Evolutionary conservation across 2,113 vertebrate species (phyloP), one percentile per base, ranked within the genome.

Genomic region (Austrofundulus limnaeus): DNA sequence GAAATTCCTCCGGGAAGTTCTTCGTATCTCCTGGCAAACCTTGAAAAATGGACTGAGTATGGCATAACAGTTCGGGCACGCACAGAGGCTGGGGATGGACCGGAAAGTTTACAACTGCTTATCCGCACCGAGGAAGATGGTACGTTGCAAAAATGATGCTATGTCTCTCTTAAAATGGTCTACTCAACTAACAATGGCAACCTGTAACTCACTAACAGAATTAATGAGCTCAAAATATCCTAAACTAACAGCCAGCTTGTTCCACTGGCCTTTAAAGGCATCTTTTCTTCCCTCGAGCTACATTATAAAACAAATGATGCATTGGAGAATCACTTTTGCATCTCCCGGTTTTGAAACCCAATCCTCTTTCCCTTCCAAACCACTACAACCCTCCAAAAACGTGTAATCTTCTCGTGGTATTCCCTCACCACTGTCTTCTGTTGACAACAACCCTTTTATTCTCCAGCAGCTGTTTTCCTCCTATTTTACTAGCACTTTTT

Each of bases 71-170:
- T 98, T 70, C 93, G 93, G 67, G 95, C 96, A 62, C 93, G 93
- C 87, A 97, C 95, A 68, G 94, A 95, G 83, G 94, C 95, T 50
- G 96, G 96, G 80, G 93, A 94, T 37, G 96, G 97, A 90, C 95
- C 95, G 9, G 95, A 95, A 89, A 97, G 96, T 89, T 91, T 95
- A 77, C 94, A 95, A 80, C 88, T 96, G 87, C 92, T 97, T 90
- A 93, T 96, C 92, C 95, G 95, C 92, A 98, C 96, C 54, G 94
- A 98, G 93, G 96, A 99, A 94, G 96, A 98, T 94, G 96, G 96
- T 98, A 98, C 91, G 96, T 97, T 94, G 85, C 37, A 51, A 60
- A n/a, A 66, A 82, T 92, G 86, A 39, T 20, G 37, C 48, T 61
- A 37, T 63, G 45, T 57, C 59, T 70, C 51, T 65, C 12, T 62